Conservation (phyloP, 2,797 vertebrate genomes). For the Choloepus didactylus region DNA sequence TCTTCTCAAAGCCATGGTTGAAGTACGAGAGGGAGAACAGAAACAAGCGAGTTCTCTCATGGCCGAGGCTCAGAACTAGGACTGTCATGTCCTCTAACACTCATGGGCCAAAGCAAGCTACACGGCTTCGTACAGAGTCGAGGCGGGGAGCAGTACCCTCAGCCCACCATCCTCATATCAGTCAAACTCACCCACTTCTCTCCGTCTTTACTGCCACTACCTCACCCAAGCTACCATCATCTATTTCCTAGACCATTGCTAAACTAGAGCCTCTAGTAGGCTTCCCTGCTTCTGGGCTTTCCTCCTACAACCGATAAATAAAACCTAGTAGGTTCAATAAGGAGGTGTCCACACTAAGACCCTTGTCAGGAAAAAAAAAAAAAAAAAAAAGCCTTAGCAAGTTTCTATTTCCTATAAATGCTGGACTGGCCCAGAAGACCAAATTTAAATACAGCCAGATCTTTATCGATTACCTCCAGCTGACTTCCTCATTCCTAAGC, state of each 20-base stretch:
- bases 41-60: neutral
- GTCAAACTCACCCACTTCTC: neutral
- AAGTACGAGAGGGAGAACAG: neutral
- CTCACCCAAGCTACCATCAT: too few species aligned
- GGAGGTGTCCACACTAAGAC: too few species aligned
- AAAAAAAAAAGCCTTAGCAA: too few species aligned
- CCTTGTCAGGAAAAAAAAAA: too few species aligned
- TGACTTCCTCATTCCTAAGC: too few species aligned
- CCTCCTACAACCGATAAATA: neutral
- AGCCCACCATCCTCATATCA: fast-evolving
- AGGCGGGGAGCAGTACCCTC: neutral
- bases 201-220: neutral
- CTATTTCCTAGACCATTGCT: too few species aligned
- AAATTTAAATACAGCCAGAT: too few species aligned
- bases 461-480: too few species aligned
- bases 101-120: neutral
- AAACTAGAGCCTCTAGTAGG: too few species aligned
- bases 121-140: neutral
- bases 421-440: too few species aligned
- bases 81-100: neutral
- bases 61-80: neutral
- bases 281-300: neutral
- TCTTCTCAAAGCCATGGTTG: neutral
- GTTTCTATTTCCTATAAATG: too few species aligned
- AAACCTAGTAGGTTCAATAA: too few species aligned